A percentile compares a stretch with the other conserved stretches of the same genome.
Evolutionary conservation across 2,888 invertebrate genomes (phyloP).

Genomic region (Drosophila falleni): DNA sequence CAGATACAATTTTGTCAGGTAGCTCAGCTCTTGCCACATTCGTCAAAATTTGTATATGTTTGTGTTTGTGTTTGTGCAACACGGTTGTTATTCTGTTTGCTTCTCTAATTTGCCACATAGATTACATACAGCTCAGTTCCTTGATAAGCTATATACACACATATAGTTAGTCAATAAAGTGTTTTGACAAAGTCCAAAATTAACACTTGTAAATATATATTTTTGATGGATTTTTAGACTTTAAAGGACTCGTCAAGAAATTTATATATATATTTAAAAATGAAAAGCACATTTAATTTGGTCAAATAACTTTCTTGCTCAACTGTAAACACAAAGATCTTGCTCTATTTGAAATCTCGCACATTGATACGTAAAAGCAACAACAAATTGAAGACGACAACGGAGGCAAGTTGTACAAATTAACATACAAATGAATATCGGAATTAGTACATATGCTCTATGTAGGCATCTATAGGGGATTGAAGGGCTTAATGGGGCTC

Average conservation of each 20-base stretch:
- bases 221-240: too few relatives aligned
- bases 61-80: constrained; percentile 21
- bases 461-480: constrained; percentile 21
- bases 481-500: constrained; percentile 7
- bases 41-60: constrained; percentile 12
- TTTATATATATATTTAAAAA: too few relatives aligned
- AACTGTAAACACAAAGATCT: constrained; percentile 30
- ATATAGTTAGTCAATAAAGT: background rate
- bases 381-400: constrained; percentile 46
- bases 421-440: constrained; percentile 80
- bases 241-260: too few relatives aligned
- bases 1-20: constrained; percentile 22
- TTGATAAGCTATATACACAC: constrained; percentile 61
- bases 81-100: constrained; percentile 55
- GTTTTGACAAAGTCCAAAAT: too few relatives aligned
- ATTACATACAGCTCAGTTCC: constrained; percentile 42
- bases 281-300: too few relatives aligned
- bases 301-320: too few relatives aligned
- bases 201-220: too few relatives aligned
- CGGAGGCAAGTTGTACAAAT: constrained; percentile 72
- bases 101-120: constrained; percentile 57
- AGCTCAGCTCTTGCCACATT: constrained; percentile 11
- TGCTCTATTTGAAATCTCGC: constrained; percentile 78
- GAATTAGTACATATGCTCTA: constrained; percentile 67
- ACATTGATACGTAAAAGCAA: constrained; percentile 74